Percentiles rank a stretch among this genome's conserved stretches.
These are phyloP conservation scores for Arvicanthis niloticus DNA, from an alignment of 2,113 vertebrate genomes.

Conservation along the genomic window DNA sequence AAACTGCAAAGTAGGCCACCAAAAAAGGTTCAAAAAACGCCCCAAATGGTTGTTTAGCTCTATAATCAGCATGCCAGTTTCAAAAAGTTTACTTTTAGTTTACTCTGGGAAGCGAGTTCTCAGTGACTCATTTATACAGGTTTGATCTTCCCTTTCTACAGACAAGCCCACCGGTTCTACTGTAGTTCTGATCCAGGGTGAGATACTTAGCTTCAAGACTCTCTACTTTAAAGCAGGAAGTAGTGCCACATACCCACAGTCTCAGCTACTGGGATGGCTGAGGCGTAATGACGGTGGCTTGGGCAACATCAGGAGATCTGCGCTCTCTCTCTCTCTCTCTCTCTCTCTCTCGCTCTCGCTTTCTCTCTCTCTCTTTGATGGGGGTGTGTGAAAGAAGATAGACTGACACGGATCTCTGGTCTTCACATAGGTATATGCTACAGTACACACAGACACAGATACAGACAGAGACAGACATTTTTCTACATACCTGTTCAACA, in stretches of 20 bases:
- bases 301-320: not conserved
- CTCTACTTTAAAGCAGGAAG: not conserved
- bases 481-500: slow-evolving; percentile 94
- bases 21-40: slow-evolving; percentile 42
- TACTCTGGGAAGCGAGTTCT: slow-evolving; percentile 1
- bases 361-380: no score
- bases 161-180: not conserved
- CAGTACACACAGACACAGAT: not conserved
- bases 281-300: not conserved
- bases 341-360: no score
- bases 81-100: not conserved
- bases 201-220: slow-evolving; percentile 6
- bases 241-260: no score
- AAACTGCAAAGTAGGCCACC: not conserved
- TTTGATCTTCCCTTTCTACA: slow-evolving; percentile 1
- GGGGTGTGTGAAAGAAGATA: no score
- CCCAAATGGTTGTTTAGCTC: not conserved
- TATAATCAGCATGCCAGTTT: slow-evolving; percentile 4
- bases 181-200: not conserved
- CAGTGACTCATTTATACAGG: not conserved
- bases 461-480: not conserved
- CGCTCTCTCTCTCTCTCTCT: not conserved
- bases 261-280: not conserved
- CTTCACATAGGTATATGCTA: no score
- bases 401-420: not conserved